phyloP scores from a whole-genome alignment of 2,888 invertebrate species.

The Drosophila limbata region DNA sequence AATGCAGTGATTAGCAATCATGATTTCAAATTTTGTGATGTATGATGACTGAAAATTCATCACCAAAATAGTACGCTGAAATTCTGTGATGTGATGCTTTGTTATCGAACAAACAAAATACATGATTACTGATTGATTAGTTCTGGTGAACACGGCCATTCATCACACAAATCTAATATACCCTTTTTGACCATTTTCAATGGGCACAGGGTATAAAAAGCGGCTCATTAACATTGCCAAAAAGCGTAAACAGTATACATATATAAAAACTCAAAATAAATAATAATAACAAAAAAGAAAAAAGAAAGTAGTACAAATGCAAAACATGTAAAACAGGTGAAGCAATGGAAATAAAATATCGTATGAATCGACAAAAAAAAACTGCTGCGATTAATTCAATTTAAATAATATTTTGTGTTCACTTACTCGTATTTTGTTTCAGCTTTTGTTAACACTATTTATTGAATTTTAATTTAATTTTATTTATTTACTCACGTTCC shows the following conservation, averaged over 20 bases:
- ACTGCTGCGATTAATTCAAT: not conserved
- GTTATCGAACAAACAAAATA: too few species aligned
- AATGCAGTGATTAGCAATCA: too few species aligned
- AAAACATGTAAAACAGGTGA: conserved; percentile 19
- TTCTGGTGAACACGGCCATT: too few species aligned
- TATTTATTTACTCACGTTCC: conserved; percentile 14
- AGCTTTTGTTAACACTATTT: conserved; percentile 8
- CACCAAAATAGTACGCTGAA: too few species aligned
- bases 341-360: not conserved
- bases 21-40: too few species aligned
- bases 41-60: too few species aligned
- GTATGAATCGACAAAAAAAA: not conserved
- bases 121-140: too few species aligned
- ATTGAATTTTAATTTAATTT: conserved; percentile 3
- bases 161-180: too few species aligned
- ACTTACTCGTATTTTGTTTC: conserved; percentile 3
- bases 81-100: too few species aligned
- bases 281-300: conserved; percentile 3
- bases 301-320: conserved; percentile 38
- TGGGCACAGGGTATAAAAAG: too few species aligned
- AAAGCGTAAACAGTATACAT: conserved; percentile 25
- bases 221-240: conserved; percentile 29
- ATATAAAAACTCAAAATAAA: not conserved
- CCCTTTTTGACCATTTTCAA: too few species aligned
- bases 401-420: conserved; percentile 9